These are phyloP conservation scores for Brachyistius frenatus DNA, from an alignment of 2,113 vertebrate genomes.

Conservation along the genomic window DNA sequence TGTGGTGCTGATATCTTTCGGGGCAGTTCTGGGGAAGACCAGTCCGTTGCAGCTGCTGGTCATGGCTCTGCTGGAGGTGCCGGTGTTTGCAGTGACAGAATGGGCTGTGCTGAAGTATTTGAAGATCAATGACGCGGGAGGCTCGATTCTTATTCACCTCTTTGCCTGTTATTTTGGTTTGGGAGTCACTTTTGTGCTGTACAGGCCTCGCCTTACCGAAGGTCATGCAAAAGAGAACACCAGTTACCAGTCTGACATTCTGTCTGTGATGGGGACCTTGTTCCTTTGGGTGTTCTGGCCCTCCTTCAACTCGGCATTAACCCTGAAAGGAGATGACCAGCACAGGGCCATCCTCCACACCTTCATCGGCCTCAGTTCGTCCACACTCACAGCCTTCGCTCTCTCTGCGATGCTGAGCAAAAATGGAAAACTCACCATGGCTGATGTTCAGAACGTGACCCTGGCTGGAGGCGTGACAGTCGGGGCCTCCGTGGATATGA, in stretches of 20 bases:
- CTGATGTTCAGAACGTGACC: conserved; percentile 89
- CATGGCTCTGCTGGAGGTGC: conserved; percentile 86
- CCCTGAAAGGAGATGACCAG: conserved; percentile 84
- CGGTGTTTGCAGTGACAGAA: conserved; percentile 82
- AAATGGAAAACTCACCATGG: conserved; percentile 82
- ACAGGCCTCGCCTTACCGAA: conserved; percentile 63
- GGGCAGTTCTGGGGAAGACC: conserved; percentile 87
- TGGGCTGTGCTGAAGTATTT: conserved; percentile 83
- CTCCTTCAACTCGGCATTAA: conserved; percentile 86
- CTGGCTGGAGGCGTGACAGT: conserved; percentile 88
- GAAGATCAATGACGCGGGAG: conserved; percentile 86
- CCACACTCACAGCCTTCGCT: conserved; percentile 84
- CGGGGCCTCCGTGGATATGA: conserved; percentile 85
- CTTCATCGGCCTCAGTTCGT: conserved; percentile 85
- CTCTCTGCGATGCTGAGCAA: conserved; percentile 85
- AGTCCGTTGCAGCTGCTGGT: conserved; percentile 88
- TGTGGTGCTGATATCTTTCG: conserved; percentile 88
- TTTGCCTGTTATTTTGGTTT: conserved; percentile 92
- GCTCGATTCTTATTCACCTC: conserved; percentile 88
- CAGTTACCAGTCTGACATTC: conserved; percentile 83
- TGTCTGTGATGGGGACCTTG: conserved; percentile 85
- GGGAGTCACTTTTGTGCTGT: conserved; percentile 85
- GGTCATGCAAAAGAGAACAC: conserved; percentile 82
- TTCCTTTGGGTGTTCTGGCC: conserved; percentile 93
- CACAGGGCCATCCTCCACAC: conserved; percentile 88